These are phyloP conservation scores for Thera obeliscata DNA, from an alignment of 2,888 invertebrate genomes.

Conservation along the genomic window DNA sequence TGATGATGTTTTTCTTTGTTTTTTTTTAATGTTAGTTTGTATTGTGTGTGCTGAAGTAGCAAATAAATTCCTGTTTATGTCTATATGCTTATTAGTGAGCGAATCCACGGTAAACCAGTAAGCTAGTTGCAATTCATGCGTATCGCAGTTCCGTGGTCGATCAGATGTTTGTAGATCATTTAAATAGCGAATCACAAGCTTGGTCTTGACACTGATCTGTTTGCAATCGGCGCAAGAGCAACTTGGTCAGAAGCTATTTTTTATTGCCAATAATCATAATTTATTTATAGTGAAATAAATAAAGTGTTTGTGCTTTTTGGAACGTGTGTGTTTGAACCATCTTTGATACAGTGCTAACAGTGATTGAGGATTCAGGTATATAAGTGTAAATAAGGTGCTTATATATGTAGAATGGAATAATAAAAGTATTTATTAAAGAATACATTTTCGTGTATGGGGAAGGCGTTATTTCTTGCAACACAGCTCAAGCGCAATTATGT, in stretches of 20 bases:
- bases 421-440: too few species aligned
- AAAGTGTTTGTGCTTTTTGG: not conserved
- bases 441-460: too few species aligned
- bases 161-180: constrained; percentile 70
- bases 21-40: too few species aligned
- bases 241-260: constrained; percentile 7
- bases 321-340: not conserved
- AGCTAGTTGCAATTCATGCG: constrained; percentile 35
- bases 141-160: constrained; percentile 52
- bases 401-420: too few species aligned
- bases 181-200: constrained; percentile 77
- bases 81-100: not conserved
- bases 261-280: not conserved
- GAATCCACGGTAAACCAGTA: constrained; percentile 4
- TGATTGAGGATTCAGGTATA: too few species aligned
- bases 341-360: not conserved
- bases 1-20: too few species aligned
- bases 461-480: too few species aligned
- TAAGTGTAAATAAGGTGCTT: too few species aligned
- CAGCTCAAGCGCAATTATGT: too few species aligned
- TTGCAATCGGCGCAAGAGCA: constrained; percentile 58
- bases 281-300: not conserved
- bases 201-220: constrained; percentile 73
- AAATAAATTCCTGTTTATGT: too few species aligned
- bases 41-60: too few species aligned